Conservation (phyloP, 1,140 invertebrate genomes). For the Leguminivora glycinivorella region DNA sequence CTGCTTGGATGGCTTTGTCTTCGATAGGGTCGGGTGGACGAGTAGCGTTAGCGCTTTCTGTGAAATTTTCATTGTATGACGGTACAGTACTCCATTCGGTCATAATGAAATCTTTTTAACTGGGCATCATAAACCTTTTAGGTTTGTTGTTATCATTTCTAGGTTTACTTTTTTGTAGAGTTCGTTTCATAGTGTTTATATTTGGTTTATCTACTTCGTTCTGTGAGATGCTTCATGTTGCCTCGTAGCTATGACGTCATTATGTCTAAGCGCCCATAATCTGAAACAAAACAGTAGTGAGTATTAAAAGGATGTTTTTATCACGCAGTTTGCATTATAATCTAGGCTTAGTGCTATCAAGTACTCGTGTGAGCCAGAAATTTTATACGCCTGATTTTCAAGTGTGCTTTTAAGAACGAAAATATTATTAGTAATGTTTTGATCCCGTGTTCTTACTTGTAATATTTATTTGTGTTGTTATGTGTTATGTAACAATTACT, state of each 20-base stretch:
- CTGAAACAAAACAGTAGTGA: slow-evolving; percentile 31
- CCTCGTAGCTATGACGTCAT: slow-evolving; percentile 3
- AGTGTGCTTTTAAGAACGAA: too few relatives aligned
- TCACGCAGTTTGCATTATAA: slow-evolving; percentile 13
- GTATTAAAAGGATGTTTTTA: slow-evolving; percentile 22
- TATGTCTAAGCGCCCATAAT: slow-evolving; percentile 12
- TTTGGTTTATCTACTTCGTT: slow-evolving; percentile 3
- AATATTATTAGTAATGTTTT: too few relatives aligned
- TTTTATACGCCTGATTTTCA: background rate
- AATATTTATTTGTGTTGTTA: too few relatives aligned
- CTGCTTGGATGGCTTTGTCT: slow-evolving; percentile 82
- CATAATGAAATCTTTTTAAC: slow-evolving; percentile 53
- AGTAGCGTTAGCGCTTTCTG: slow-evolving; percentile 40
- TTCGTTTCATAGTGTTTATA: slow-evolving; percentile 38
- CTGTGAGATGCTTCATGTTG: background rate
- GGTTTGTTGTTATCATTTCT: slow-evolving; percentile 52
- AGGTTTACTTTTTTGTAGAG: slow-evolving; percentile 31
- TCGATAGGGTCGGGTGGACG: slow-evolving; percentile 79
- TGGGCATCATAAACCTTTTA: slow-evolving; percentile 60
- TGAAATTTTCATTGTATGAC: slow-evolving; percentile 48
- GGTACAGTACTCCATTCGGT: slow-evolving; percentile 55
- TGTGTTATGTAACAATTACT: too few relatives aligned
- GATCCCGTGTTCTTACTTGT: too few relatives aligned
- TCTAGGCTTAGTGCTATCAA: slow-evolving; percentile 17
- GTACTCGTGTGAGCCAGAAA: background rate